Evolutionary conservation across 2,113 vertebrate species (phyloP).

Genomic region (Meleagris gallopavo): DNA sequence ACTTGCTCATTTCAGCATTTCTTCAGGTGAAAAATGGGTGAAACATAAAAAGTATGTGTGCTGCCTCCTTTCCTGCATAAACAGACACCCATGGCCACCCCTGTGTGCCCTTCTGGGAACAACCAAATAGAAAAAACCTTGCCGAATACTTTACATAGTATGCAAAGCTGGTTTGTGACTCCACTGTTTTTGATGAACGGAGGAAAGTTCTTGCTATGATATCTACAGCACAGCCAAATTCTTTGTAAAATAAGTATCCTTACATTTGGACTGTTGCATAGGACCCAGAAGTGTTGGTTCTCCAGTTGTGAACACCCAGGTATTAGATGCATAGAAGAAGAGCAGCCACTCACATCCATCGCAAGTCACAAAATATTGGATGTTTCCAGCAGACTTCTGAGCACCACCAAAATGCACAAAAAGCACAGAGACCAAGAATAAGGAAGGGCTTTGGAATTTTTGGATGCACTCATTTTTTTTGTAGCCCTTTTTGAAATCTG

Average conservation of each 20-base stretch:
- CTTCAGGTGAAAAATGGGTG: not conserved
- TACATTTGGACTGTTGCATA: not conserved
- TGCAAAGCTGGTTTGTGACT: not conserved
- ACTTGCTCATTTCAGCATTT: not conserved
- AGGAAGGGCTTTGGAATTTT: not conserved
- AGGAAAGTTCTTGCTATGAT: not conserved
- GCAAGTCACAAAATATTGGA: not conserved
- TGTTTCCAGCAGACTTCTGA: not conserved
- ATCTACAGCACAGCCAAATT: fast-evolving
- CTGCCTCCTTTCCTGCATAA: not conserved
- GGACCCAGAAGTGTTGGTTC: not conserved
- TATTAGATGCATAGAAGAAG: not conserved
- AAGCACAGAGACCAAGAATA: not conserved
- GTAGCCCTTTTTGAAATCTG: not conserved
- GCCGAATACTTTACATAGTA: not conserved
- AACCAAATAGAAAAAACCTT: not conserved
- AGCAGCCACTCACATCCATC: not conserved
- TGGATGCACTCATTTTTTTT: not conserved
- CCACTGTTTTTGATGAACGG: not conserved
- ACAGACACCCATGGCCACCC: not conserved
- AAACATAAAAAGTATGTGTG: not conserved
- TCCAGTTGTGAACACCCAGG: not conserved
- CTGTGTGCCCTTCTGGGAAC: not conserved
- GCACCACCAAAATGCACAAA: not conserved
- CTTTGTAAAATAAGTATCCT: not conserved